phyloP scores from a whole-genome alignment of 1,140 invertebrate species.

The Nasonia longicornis region DNA sequence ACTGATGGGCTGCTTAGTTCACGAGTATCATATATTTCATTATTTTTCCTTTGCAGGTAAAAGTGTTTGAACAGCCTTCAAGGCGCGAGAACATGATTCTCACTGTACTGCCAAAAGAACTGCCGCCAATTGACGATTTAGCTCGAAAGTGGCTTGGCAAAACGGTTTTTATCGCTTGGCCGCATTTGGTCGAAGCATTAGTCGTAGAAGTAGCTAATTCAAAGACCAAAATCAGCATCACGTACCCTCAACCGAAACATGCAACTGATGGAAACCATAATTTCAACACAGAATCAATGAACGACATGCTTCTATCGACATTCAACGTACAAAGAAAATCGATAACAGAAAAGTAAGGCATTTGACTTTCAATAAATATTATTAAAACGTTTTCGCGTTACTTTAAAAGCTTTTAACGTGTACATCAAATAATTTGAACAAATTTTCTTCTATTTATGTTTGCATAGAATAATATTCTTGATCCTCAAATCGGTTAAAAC shows the following conservation, averaged over 20 bases:
- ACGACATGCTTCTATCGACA: not conserved
- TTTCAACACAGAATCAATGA: conserved; percentile 47
- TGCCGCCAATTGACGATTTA: conserved; percentile 64
- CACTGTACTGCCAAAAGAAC: conserved; percentile 67
- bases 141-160: conserved; percentile 78
- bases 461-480: too few relatives aligned
- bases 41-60: conserved; percentile 65
- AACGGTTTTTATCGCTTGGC: conserved; percentile 87
- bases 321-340: conserved; percentile 49
- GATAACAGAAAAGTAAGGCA: conserved; percentile 53
- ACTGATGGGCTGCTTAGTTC: too few relatives aligned
- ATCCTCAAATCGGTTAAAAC: too few relatives aligned
- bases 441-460: not conserved
- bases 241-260: conserved; percentile 29
- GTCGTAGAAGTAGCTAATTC: conserved; percentile 55
- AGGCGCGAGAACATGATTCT: conserved; percentile 87
- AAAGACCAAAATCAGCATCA: conserved; percentile 47
- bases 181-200: conserved; percentile 83
- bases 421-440: not conserved
- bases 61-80: conserved; percentile 89
- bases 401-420: not conserved
- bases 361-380: conserved; percentile 44
- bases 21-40: not conserved
- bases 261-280: conserved; percentile 26
- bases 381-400: not conserved